A percentile compares a stretch with the other conserved stretches of the same genome.
Evolutionary conservation across 2,888 invertebrate species (phyloP).

Genomic region (Pemphredon lugubris): DNA sequence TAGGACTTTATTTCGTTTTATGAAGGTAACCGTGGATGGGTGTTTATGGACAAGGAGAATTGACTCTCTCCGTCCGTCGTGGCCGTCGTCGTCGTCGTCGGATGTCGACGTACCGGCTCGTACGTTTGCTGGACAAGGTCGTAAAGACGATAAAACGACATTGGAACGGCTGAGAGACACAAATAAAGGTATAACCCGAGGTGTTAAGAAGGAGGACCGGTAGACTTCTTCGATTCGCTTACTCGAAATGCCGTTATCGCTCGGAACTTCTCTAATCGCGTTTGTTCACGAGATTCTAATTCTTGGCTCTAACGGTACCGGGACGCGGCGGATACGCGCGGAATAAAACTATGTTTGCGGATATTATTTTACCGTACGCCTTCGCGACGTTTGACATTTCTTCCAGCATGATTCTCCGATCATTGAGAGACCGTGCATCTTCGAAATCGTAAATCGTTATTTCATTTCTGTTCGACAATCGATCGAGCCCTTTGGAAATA

Average conservation of each 20-base stretch:
- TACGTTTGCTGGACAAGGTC: conserved; percentile 61
- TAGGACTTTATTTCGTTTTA: conserved; percentile 71
- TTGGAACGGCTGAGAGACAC: conserved; percentile 56
- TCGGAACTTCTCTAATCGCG: conserved; percentile 11
- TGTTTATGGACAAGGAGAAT: conserved; percentile 63
- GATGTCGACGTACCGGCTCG: conserved; percentile 44
- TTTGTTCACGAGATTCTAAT: not conserved
- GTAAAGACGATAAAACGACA: conserved; percentile 65
- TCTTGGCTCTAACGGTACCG: conserved; percentile 1
- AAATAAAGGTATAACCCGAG: conserved; percentile 53
- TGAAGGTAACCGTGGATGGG: conserved; percentile 64
- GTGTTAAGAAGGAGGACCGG: conserved; percentile 39
- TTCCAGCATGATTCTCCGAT: too few relatives aligned
- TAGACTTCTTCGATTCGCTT: not conserved
- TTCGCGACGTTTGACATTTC: too few relatives aligned
- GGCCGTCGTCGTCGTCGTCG: conserved; percentile 31
- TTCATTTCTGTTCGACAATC: too few relatives aligned
- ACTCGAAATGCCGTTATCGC: conserved; percentile 19
- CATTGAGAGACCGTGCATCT: too few relatives aligned
- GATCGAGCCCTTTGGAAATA: too few relatives aligned
- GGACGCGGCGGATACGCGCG: not conserved
- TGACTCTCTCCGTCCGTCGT: conserved; percentile 44
- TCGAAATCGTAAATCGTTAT: too few relatives aligned
- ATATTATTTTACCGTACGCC: too few relatives aligned
- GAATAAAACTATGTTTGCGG: conserved; percentile 21